A percentile compares a stretch with the other conserved stretches of the same genome.
Conservation (phyloP, 2,888 invertebrate genomes). For the Stegophylla sp. region DNA sequence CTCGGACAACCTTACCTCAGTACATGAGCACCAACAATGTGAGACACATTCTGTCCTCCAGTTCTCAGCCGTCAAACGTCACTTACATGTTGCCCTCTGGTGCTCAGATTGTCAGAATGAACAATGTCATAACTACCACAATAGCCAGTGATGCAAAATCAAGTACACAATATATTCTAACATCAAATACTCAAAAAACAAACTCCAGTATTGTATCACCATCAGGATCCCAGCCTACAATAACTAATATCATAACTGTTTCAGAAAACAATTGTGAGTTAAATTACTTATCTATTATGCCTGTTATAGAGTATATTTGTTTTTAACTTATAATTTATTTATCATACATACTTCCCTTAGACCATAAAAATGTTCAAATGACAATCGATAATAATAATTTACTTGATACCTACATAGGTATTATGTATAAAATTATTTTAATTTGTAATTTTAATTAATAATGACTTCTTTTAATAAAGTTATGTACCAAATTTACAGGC, state of each 20-base stretch:
- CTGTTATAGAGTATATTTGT: neutral
- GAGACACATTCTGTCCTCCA: constrained; percentile 11
- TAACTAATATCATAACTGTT: neutral
- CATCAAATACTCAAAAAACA: constrained; percentile 10
- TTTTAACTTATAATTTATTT: no score
- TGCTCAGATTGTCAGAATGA: constrained; percentile 44
- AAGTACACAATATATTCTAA: constrained; percentile 16
- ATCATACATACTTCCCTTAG: no score
- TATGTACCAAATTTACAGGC: constrained; percentile 3
- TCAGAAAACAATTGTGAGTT: constrained; percentile 26
- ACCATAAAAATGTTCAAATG: no score
- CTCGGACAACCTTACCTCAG: constrained; percentile 1
- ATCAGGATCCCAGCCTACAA: constrained; percentile 1
- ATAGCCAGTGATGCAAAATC: neutral
- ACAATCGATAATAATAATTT: no score
- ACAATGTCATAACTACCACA: constrained; percentile 8
- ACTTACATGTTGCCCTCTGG: constrained; percentile 49
- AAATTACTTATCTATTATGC: neutral
- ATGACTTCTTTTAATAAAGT: neutral
- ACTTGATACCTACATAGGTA: no score
- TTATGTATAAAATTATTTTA: no score
- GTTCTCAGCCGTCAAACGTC: constrained; percentile 4
- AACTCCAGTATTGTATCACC: constrained; percentile 4
- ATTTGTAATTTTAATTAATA: no score
- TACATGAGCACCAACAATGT: constrained; percentile 3